A percentile compares a stretch with the other conserved stretches of the same genome.
Conservation (phyloP, 2,888 invertebrate species). For the Quadroppia sp. region DNA sequence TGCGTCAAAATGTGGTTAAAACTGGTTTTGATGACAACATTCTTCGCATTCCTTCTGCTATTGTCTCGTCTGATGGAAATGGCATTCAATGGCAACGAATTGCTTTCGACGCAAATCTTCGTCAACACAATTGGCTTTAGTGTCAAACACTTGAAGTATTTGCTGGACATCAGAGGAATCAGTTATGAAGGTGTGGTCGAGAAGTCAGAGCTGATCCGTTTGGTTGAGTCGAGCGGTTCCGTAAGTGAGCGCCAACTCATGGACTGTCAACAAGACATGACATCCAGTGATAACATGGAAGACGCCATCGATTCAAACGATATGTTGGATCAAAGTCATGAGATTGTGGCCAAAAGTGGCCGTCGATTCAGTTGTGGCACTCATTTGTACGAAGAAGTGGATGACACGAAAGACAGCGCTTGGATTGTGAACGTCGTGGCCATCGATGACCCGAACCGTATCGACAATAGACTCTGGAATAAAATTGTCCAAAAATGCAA, state of each 20-base stretch:
- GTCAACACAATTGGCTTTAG: constrained; percentile 54
- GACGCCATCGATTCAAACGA: constrained; percentile 46
- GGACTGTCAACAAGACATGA: constrained; percentile 38
- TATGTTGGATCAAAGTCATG: background rate
- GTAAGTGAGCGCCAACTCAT: constrained; percentile 52
- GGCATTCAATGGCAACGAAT: constrained; percentile 46
- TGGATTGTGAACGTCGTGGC: constrained; percentile 58
- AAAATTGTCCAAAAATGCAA: constrained; percentile 53
- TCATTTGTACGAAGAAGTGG: constrained; percentile 56
- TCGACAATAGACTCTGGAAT: constrained; percentile 54
- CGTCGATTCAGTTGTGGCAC: constrained; percentile 54
- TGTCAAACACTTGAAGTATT: constrained; percentile 53
- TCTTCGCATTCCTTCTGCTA: constrained; percentile 52
- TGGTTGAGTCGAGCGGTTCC: constrained; percentile 54
- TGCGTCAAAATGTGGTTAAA: constrained; percentile 51
- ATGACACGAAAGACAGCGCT: constrained; percentile 58
- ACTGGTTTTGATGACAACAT: constrained; percentile 52
- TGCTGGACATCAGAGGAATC: constrained; percentile 54
- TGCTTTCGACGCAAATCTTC: constrained; percentile 41
- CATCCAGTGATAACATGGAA: constrained; percentile 32
- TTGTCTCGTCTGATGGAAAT: constrained; percentile 54
- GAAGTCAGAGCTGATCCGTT: constrained; percentile 53
- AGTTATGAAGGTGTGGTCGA: constrained; percentile 54
- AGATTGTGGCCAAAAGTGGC: constrained; percentile 4
- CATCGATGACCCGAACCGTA: constrained; percentile 49